Percentiles rank a stretch among this genome's conserved stretches.
These are phyloP conservation scores for Podotricha telesiphe DNA, from an alignment of 2,888 invertebrate genomes.

Conservation along the genomic window DNA sequence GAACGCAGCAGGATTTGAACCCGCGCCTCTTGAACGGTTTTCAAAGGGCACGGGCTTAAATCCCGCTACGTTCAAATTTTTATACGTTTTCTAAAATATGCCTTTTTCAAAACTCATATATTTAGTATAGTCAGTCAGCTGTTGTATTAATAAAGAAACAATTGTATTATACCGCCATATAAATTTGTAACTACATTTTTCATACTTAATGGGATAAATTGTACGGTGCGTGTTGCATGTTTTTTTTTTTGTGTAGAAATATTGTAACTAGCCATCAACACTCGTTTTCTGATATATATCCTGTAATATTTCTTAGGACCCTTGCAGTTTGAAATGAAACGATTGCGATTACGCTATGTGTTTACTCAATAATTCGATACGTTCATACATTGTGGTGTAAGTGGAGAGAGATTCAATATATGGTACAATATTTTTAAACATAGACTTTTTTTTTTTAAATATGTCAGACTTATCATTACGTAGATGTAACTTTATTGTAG, in stretches of 20 bases:
- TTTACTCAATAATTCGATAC: constrained; percentile 83
- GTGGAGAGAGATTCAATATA: neutral
- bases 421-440: too few relatives aligned
- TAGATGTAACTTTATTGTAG: too few relatives aligned
- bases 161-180: constrained; percentile 29
- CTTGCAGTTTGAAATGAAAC: constrained; percentile 75
- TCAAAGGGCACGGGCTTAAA: too few relatives aligned
- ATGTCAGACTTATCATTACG: too few relatives aligned
- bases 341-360: constrained; percentile 77
- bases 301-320: constrained; percentile 70
- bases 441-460: too few relatives aligned
- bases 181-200: constrained; percentile 38
- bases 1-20: too few relatives aligned
- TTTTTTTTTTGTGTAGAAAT: constrained; percentile 27
- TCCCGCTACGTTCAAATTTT: too few relatives aligned
- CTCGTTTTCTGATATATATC: constrained; percentile 67
- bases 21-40: too few relatives aligned
- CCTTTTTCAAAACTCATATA: constrained; percentile 1
- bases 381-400: constrained; percentile 46
- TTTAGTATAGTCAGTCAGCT: constrained; percentile 22
- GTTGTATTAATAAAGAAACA: constrained; percentile 26
- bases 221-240: constrained; percentile 17
- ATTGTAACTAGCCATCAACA: constrained; percentile 61
- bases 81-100: neutral
- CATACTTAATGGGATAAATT: constrained; percentile 29